Percentiles rank a stretch among this genome's conserved stretches.
phyloP scores from a whole-genome alignment of 1,140 invertebrate species.

The Drosophila navojoa region DNA sequence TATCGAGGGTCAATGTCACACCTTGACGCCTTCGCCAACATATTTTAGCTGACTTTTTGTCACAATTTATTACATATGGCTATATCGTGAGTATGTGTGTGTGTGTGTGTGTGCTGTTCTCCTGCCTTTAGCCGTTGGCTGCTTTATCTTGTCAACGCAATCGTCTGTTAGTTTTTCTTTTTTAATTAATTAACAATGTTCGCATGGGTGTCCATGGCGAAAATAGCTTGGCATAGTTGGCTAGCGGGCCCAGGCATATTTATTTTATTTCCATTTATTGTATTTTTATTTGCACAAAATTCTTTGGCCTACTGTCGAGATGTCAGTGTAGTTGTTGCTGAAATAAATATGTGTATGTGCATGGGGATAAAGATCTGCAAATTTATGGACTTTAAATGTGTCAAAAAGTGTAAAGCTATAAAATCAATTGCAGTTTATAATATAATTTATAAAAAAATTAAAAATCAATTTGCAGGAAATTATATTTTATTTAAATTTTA shows the following conservation, averaged over 20 bases:
- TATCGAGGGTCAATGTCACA: conserved; percentile 74
- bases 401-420: conserved; percentile 5
- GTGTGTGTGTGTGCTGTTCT: conserved; percentile 28
- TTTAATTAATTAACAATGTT: conserved; percentile 77
- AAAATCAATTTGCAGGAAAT: too few species aligned
- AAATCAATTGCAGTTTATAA: conserved; percentile 4
- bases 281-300: too few species aligned
- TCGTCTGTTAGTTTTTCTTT: conserved; percentile 72
- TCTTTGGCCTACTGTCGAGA: too few species aligned
- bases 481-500: too few species aligned
- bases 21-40: conserved; percentile 68
- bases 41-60: conserved; percentile 67
- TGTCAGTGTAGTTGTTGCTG: too few species aligned
- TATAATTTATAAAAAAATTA: background rate
- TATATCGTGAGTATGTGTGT: conserved; percentile 34
- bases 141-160: conserved; percentile 79
- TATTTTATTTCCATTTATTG: conserved; percentile 9
- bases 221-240: conserved; percentile 45
- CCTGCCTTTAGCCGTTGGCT: conserved; percentile 45
- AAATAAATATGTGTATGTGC: conserved; percentile 11
- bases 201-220: conserved; percentile 75
- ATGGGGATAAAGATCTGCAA: conserved; percentile 25
- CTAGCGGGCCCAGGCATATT: conserved; percentile 25
- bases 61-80: conserved; percentile 73
- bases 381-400: conserved; percentile 44